Percentiles rank a stretch among this genome's conserved stretches.
phyloP scores from a whole-genome alignment of 1,140 invertebrate genomes.

The Scaptomyza hsui region DNA sequence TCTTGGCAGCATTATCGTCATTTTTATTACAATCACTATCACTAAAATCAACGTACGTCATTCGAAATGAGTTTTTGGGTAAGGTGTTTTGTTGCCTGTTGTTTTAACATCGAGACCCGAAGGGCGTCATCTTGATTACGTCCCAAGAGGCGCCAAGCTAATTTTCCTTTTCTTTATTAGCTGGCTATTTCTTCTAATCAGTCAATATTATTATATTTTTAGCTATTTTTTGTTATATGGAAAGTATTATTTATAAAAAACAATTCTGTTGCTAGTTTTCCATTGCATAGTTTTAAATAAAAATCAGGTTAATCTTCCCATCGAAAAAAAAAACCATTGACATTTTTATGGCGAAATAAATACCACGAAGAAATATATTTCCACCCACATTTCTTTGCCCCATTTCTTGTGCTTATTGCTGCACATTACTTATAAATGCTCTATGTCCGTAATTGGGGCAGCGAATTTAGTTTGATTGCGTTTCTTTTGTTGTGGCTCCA shows the following conservation, averaged over 20 bases:
- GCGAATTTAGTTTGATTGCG: constrained; percentile 6
- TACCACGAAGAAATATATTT: neutral
- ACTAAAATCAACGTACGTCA: constrained; percentile 13
- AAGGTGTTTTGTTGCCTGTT: neutral
- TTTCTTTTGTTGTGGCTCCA: constrained; percentile 6
- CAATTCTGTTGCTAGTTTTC: too few species aligned
- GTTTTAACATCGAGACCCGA: constrained; percentile 8
- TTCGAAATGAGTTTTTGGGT: neutral
- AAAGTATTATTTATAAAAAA: too few species aligned
- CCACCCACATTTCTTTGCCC: neutral
- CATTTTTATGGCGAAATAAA: neutral
- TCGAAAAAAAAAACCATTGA: too few species aligned
- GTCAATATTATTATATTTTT: neutral
- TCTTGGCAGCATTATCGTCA: neutral
- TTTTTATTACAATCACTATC: neutral
- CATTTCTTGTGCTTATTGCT: neutral
- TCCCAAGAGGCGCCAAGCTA: constrained; percentile 10
- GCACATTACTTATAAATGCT: neutral
- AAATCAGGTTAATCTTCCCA: too few species aligned
- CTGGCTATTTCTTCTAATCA: too few species aligned
- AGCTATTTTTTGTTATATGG: too few species aligned
- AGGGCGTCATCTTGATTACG: constrained; percentile 13
- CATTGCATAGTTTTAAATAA: too few species aligned
- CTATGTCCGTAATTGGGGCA: constrained; percentile 5
- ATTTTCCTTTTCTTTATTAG: neutral